Percentiles rank a stretch among this genome's conserved stretches.
phyloP scores from a whole-genome alignment of 2,797 vertebrate genomes.

The Enteromius radiatus region DNA sequence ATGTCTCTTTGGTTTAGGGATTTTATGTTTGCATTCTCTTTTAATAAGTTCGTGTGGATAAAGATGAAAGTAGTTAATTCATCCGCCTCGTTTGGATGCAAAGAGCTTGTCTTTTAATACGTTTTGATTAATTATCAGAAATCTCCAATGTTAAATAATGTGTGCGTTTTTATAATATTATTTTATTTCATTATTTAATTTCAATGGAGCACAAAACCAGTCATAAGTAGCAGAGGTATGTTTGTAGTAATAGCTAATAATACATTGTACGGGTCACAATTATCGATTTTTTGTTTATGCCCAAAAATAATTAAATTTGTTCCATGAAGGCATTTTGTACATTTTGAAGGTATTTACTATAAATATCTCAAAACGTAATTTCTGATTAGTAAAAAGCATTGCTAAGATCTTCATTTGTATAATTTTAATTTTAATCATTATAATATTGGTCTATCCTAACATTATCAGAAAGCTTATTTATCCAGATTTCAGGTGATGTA shows the following conservation, averaged over 20 bases:
- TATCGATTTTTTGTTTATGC: not conserved
- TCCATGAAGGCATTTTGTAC: not conserved
- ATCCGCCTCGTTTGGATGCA: not conserved
- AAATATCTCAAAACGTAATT: not conserved
- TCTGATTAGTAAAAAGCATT: no score
- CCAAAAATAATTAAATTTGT: not conserved
- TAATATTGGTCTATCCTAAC: no score
- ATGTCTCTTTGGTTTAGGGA: slow-evolving; percentile 13
- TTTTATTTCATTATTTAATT: not conserved
- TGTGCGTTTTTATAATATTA: not conserved
- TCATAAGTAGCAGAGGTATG: not conserved
- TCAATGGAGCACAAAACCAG: not conserved
- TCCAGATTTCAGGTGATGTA: no score
- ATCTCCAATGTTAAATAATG: not conserved
- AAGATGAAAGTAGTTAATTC: slow-evolving; percentile 38
- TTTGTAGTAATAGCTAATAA: not conserved
- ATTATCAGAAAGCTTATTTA: no score
- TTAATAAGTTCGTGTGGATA: slow-evolving; percentile 43
- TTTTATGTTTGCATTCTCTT: slow-evolving; percentile 41
- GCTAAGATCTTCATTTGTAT: no score
- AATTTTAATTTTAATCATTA: no score
- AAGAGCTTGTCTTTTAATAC: not conserved
- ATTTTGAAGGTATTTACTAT: not conserved
- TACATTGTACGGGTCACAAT: not conserved
- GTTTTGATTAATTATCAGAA: not conserved